Evolutionary conservation across 2,113 vertebrate species (phyloP), one percentile per base, ranked within the genome.

Genomic region (Myiozetetes cayanensis): DNA sequence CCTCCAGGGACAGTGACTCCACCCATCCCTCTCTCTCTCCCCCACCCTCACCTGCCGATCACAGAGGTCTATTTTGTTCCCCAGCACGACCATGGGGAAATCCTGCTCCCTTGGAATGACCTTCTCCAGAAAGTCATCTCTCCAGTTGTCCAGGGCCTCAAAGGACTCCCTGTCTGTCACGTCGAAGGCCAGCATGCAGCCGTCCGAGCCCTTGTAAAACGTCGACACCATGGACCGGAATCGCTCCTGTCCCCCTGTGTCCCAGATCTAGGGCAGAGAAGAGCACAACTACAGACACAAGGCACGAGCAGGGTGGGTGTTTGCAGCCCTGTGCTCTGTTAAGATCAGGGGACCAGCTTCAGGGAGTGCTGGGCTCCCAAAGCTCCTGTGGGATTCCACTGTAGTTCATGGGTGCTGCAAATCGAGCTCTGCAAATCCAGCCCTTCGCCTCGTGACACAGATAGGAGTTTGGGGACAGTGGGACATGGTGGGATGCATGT

Each of bases 161-260:
- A 98, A 98, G 80, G 98, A 98, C 75, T 98, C 98, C 56, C 89
- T 92, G 90, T 98, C 98, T 0, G 98, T 98, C 85, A 98, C 98
- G 3, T 98, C 98, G 1, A 98, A 98, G 70, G 98, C 97, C 91
- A 98, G 93, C 87, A 98, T 12, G 76, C 98, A 98, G 91, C 97
- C 98, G 0, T 98, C 98, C 0, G 98, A 98, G 71, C 98, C 98
- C 81, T 98, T 98, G 94, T 98, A 98, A 92, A 98, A 98, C 8
- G 98, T 97, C 0, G 98, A 98, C 49, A 98, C 98, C 96, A 98
- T 97, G 86, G 98, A 98, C 8, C 98, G 98, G 96, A 98, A 98
- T 1, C 98, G 90, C 72, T 98, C 98, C 86, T 98, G 98, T 41
- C 98, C 98, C 4, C 98, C 98, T 0, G 98, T 98, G 96, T 98